Percentiles rank a stretch among this genome's conserved stretches.
phyloP scores from a whole-genome alignment of 2,113 vertebrate genomes.

The Proterorhinus semilunaris region DNA sequence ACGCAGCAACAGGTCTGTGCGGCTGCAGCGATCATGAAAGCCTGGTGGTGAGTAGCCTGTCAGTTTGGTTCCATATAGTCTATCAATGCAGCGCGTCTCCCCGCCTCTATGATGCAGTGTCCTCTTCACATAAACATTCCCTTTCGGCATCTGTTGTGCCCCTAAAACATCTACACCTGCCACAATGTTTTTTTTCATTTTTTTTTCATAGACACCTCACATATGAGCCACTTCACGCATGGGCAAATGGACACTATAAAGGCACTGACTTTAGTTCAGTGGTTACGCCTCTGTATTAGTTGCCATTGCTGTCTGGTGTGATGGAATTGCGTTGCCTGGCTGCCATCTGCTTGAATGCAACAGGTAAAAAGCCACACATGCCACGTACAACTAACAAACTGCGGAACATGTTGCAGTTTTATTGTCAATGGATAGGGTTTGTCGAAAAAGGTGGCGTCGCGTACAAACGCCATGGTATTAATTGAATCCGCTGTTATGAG shows the following conservation, averaged over 20 bases:
- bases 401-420: slow-evolving; percentile 4
- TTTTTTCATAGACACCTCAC: slow-evolving; percentile 58
- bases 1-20: slow-evolving; percentile 77
- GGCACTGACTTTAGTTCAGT: slow-evolving; percentile 36
- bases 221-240: slow-evolving; percentile 28
- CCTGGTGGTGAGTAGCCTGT: slow-evolving; percentile 60
- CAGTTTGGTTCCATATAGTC: slow-evolving; percentile 29
- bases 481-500: slow-evolving; percentile 36
- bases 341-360: slow-evolving; percentile 63
- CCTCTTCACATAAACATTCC: slow-evolving; percentile 42
- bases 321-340: slow-evolving; percentile 48
- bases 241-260: slow-evolving; percentile 18
- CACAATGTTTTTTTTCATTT: slow-evolving; percentile 24
- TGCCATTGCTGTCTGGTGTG: slow-evolving; percentile 24
- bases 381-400: slow-evolving; percentile 16
- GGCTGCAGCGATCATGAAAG: slow-evolving; percentile 59
- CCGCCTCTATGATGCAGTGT: slow-evolving; percentile 47
- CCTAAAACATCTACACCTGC: slow-evolving; percentile 14
- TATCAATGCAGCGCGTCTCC: slow-evolving; percentile 58
- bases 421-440: slow-evolving; percentile 31
- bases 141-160: slow-evolving; percentile 39
- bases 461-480: slow-evolving; percentile 35
- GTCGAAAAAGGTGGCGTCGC: slow-evolving; percentile 36
- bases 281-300: slow-evolving; percentile 29
- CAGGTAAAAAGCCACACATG: slow-evolving; percentile 68